Conservation (phyloP, 2,113 vertebrate genomes). For the Pterocles orientalis region DNA sequence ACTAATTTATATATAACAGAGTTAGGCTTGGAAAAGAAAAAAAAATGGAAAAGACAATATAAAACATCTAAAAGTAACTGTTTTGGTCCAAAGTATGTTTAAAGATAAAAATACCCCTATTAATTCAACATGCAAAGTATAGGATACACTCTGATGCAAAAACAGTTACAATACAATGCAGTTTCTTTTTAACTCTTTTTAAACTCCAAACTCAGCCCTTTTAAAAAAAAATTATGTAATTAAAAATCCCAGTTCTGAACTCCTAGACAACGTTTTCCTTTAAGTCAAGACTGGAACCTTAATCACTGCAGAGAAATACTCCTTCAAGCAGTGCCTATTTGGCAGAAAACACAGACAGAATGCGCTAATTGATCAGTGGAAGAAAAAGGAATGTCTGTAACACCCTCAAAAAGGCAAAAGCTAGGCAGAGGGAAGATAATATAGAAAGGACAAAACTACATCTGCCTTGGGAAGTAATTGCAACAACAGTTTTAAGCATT, state of each 20-base stretch:
- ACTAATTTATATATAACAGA: not conserved
- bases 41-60: not conserved
- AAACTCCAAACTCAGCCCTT: not conserved
- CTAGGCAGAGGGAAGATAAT: not conserved
- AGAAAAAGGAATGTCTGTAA: not conserved
- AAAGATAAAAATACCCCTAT: not conserved
- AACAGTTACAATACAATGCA: not conserved
- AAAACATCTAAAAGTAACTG: not conserved
- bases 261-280: not conserved
- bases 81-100: not conserved
- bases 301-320: not conserved
- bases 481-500: not conserved
- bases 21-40: not conserved
- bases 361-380: not conserved
- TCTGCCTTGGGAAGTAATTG: not conserved
- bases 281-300: not conserved
- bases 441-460: not conserved
- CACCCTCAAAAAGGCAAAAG: not conserved
- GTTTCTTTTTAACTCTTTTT: not conserved
- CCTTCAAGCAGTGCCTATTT: not conserved
- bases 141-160: not conserved
- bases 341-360: not conserved
- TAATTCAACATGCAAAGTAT: not conserved
- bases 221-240: not conserved
- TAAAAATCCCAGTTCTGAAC: not conserved